Evolutionary conservation across 2,888 invertebrate species (phyloP).

Genomic region (Nowickia ferox): DNA sequence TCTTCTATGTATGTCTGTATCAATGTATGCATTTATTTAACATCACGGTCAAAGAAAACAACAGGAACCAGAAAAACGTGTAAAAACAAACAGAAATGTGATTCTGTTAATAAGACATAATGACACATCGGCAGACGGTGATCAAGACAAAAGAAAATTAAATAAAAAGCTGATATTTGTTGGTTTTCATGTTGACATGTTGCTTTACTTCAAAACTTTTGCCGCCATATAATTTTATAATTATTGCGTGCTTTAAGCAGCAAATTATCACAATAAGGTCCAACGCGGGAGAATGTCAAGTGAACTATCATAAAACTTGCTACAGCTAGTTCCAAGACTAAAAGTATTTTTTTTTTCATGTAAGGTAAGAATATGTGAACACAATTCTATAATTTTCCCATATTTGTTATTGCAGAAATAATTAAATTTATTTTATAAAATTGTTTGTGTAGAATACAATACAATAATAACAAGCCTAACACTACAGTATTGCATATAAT

Average conservation of each 20-base stretch:
- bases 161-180: conserved; percentile 54
- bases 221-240: conserved; percentile 74
- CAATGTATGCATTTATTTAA: not conserved
- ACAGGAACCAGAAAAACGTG: conserved; percentile 39
- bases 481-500: no score
- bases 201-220: conserved; percentile 72
- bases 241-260: conserved; percentile 73
- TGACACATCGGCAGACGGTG: conserved; percentile 34
- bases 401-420: no score
- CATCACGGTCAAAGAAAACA: conserved; percentile 33
- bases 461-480: no score
- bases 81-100: conserved; percentile 37
- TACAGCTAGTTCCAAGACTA: not conserved
- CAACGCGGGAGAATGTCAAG: conserved; percentile 67
- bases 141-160: conserved; percentile 10
- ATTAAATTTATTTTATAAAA: no score
- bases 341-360: no score
- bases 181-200: conserved; percentile 69
- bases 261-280: conserved; percentile 74
- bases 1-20: no score
- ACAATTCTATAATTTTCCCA: no score
- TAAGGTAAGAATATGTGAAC: no score
- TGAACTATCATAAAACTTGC: conserved; percentile 9
- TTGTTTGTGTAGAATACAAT: no score
- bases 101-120: conserved; percentile 53